Conservation (phyloP, 2,113 vertebrate genomes). For the Neodon shergylaensis region DNA sequence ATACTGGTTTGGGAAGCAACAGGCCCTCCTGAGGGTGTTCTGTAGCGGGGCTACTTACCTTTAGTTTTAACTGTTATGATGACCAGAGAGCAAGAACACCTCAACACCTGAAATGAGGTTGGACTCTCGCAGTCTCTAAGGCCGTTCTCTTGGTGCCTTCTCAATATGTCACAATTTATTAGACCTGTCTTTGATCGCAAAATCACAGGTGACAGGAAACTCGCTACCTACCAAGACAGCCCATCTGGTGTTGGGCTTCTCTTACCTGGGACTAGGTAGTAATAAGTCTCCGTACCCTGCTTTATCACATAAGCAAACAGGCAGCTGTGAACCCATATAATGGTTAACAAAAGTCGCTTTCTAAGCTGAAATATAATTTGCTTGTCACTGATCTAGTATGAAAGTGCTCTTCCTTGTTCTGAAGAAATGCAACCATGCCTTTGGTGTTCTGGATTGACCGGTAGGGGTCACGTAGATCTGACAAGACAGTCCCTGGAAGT, state of each 20-base stretch:
- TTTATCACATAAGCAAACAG: not conserved
- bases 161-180: not conserved
- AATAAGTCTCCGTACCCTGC: rapidly evolving
- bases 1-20: not conserved
- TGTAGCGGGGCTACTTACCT: not conserved
- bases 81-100: not conserved
- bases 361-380: not conserved
- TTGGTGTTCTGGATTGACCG: not conserved
- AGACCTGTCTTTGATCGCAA: not conserved
- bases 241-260: not conserved
- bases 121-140: not conserved
- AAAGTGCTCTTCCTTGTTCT: not conserved
- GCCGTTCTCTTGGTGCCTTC: not conserved
- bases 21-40: not conserved
- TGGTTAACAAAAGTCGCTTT: not conserved
- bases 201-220: not conserved
- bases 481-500: not conserved
- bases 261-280: not conserved
- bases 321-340: not conserved
- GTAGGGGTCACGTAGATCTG: not conserved
- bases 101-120: not conserved
- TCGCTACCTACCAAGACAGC: not conserved
- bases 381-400: too few species aligned
- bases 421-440: not conserved
- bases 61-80: not conserved